Evolutionary conservation across 2,113 vertebrate genomes (phyloP), one percentile per base, ranked within the genome.

Genomic region (Parotia lawesii): DNA sequence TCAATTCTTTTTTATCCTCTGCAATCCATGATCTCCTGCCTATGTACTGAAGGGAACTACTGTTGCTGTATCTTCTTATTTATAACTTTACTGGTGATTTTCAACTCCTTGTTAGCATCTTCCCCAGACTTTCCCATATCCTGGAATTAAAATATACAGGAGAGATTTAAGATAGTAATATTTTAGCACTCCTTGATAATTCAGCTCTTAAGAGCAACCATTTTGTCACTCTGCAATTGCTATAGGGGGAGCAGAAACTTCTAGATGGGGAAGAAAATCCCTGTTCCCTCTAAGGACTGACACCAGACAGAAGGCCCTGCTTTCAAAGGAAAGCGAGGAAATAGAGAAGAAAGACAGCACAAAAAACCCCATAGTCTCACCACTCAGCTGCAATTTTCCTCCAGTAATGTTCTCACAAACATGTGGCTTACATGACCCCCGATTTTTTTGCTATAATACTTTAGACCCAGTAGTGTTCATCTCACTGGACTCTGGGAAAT

Each of bases 351-450:
- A 38, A 77, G 19, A 16, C 2, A 22, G n/a, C 69, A 21, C 21
- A 42, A 66, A 54, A 60, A 53, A 60, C 62, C 35, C 0, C 2
- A 33, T 4, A 16, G 4, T 38, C 23, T 74, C 42, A 42, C 5
- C 5, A 29, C 21, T 35, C 27, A 78, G 42, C 33, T 79, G 29
- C 2, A 4, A 29, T 38, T 35, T 70, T 56, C 13, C 9, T 37
- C 50, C 33, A 38, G 7, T 3, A 19, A 22, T 57, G 11, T 10
- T 65, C 33, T 67, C 25, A 44, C 31, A 81, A 64, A 45, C 10
- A n/a, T 3, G 4, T 56, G 29, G 10, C 9, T 94, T 44, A 20
- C 20, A 11, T 8, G 9, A 0, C 25, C 4, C 2, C 5, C 2
- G 3, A 4, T 1, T 38, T 73, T 81, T 82, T 58, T 28, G 18